Base-by-base conservation (phyloP, 2,113 vertebrate species). In the Alligator mississippiensis region DNA sequence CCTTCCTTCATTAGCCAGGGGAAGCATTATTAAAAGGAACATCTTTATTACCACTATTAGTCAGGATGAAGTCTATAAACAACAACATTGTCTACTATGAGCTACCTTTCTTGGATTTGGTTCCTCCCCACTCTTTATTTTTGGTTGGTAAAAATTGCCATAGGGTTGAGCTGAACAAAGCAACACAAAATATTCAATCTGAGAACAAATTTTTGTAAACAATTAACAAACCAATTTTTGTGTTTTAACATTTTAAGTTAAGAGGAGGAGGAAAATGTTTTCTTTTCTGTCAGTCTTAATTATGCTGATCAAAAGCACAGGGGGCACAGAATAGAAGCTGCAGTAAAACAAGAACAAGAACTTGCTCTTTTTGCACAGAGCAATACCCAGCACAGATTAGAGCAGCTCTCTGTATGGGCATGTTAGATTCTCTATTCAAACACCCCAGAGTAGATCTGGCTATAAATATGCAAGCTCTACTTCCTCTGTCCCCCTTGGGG, bases 181-280 rank as follows among this genome's bases (percentile, higher is more conserved):
- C 12, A 76, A 72, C 30, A 54, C 3, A 87, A 83, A 88, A 3
- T 34, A 87, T 62, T 2, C 5, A 87, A 19, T 16, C 25, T 82
- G 19, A 22, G 55, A 94, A 85, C n/a, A 83, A 24, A 81, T 94
- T 70, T 88, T 27, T 81, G 70, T 89, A 87, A 78, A 28, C 55
- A 84, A 87, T 9, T 30, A 78, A 92, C 93, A 88, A 22, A 15
- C 47, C 8, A 47, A 47, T 47, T 0, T 18, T 2, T 2, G 85
- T 89, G 7, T 85, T 92, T 66, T 79, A 1, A 91, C 85, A 93
- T 96, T 96, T 88, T 81, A 90, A 81, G 14, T 22, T 82, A 82
- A 17, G 77, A 79, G n/a, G 89, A 70, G 57, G 68, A 77, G 13
- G 3, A 63, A 90, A 85, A 38, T 4, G 5, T 80, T 90, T 93